Base-by-base conservation (phyloP, 2,797 vertebrate genomes). In the Karalla daura region DNA sequence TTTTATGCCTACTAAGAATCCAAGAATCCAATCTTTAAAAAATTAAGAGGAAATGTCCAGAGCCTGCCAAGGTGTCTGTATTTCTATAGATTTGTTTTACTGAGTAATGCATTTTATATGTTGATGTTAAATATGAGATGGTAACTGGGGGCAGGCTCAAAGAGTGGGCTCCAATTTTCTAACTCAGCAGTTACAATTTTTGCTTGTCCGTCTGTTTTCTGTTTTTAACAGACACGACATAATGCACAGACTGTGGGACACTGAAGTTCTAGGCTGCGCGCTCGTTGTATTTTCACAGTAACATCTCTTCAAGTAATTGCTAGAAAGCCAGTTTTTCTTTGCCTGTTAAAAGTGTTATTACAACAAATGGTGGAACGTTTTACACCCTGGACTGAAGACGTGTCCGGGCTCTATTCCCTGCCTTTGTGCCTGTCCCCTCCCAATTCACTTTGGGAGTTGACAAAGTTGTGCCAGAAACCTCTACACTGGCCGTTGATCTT, bases 401-500 rank as follows among this genome's bases (percentile, higher is more conserved):
- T n/a, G n/a, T n/a, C n/a, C n/a, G n/a, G n/a, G n/a, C n/a, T n/a
- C n/a, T n/a, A n/a, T n/a, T n/a, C n/a, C n/a, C n/a, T n/a, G 28
- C 7, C 28, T 30, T 30, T 30, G 5, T 30, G 7, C n/a, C n/a
- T 30, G 7, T 30, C 7, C 28, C 28, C 10, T 30, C 28, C 28
- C 28, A 6, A 30, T 30, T 6, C 28, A 30, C 2, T 10, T 30
- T 30, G 28, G 28, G 10, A 6, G 28, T 30, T 7, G 28, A 10
- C 10, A 10, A 10, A 30, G 28, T 10, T 30, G 28, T 30, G 28
- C 28, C 28, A 30, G 28, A 30, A 30, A 30, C 28, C 28, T 30
- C 28, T 3, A 7, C 28, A 6, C n/a, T n/a, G 39, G 59, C 68
- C 24, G 1, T 40, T 62, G 36, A 74, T 74, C 75, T 77, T 56